Conservation (phyloP, 2,888 invertebrate species). For the Belgica antarctica region DNA sequence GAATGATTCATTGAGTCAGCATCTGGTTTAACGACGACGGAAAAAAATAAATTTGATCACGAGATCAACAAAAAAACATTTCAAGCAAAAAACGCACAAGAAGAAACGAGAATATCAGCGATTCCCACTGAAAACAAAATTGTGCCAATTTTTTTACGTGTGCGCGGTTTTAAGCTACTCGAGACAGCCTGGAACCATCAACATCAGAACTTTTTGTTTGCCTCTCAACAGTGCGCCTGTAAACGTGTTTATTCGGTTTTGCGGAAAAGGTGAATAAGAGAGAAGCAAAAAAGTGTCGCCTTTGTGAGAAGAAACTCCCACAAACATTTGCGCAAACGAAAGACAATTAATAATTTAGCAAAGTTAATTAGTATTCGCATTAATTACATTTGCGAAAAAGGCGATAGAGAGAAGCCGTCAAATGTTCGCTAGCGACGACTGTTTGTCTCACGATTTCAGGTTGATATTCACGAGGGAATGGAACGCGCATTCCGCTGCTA, state of each 20-base stretch:
- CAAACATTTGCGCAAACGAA: neutral
- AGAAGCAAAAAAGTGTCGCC: constrained; percentile 14
- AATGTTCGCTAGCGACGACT: constrained; percentile 31
- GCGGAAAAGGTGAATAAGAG: neutral
- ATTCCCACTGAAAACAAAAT: constrained; percentile 38
- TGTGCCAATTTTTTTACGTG: neutral
- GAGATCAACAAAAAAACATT: constrained; percentile 9
- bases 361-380: constrained; percentile 34
- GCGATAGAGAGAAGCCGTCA: neutral
- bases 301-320: constrained; percentile 1
- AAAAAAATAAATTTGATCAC: constrained; percentile 12
- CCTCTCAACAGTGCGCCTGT: neutral
- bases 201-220: neutral
- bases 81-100: too few species aligned
- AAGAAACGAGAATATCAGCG: constrained; percentile 1
- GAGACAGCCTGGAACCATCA: constrained; percentile 39
- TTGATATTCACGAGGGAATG: neutral
- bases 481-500: neutral
- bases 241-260: neutral
- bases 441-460: neutral
- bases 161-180: constrained; percentile 8
- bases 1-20: constrained; percentile 7
- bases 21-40: neutral
- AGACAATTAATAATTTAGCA: constrained; percentile 23
- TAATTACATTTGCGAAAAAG: constrained; percentile 26